A percentile compares a stretch with the other conserved stretches of the same genome.
phyloP scores from a whole-genome alignment of 2,888 invertebrate genomes.

The Chloromyia formosa region DNA sequence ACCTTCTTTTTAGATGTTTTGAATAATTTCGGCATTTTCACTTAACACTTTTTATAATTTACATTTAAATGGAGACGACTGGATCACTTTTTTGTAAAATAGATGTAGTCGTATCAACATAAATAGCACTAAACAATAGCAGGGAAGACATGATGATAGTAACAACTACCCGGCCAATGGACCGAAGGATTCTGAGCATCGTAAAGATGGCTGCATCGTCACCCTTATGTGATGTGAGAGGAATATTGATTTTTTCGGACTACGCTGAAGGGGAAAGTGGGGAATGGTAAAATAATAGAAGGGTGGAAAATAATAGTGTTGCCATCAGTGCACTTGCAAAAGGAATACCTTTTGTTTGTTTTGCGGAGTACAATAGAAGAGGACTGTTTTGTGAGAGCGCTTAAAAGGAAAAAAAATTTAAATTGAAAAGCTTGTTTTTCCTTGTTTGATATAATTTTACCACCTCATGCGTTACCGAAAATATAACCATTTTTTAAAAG shows the following conservation, averaged over 20 bases:
- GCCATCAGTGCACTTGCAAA: too few relatives aligned
- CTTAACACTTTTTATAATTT: neutral
- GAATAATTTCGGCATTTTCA: neutral
- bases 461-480: too few relatives aligned
- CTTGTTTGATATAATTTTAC: too few relatives aligned
- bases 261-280: neutral
- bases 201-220: neutral
- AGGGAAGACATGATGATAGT: neutral
- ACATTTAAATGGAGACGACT: neutral
- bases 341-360: too few relatives aligned
- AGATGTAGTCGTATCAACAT: neutral
- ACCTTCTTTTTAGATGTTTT: neutral
- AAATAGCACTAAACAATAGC: neutral
- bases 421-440: too few relatives aligned
- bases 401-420: too few relatives aligned
- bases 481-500: too few relatives aligned
- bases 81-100: neutral
- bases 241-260: neutral
- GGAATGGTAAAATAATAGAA: too few relatives aligned
- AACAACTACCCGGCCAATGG: neutral
- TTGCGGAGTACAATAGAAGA: too few relatives aligned
- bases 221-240: neutral
- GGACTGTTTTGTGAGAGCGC: too few relatives aligned
- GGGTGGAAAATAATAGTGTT: too few relatives aligned
- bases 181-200: slow-evolving; percentile 1